Percentiles rank a stretch among this genome's conserved stretches.
Evolutionary conservation across 2,113 vertebrate species (phyloP).

Genomic region (Chaetodon auriga): DNA sequence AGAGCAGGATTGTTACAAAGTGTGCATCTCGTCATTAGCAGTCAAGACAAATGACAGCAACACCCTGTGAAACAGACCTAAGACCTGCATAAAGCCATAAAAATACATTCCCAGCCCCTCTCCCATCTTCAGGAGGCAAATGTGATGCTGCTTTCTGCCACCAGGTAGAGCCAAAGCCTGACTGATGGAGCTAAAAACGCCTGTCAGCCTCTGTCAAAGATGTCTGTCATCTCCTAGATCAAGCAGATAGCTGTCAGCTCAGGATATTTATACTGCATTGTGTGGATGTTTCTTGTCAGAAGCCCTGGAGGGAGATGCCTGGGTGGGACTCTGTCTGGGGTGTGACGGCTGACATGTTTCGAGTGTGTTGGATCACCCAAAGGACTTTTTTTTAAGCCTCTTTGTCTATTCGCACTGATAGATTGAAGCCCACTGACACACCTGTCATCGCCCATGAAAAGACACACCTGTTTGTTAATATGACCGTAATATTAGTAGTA

Average conservation of each 20-base stretch:
- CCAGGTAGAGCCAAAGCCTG: constrained; percentile 4
- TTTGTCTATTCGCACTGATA: neutral
- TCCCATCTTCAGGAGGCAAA: neutral
- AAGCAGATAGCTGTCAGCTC: neutral
- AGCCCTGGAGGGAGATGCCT: neutral
- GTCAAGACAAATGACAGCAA: constrained; percentile 1
- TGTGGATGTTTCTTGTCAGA: constrained; percentile 23
- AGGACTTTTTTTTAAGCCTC: neutral
- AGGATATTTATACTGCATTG: neutral
- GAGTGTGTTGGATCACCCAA: constrained; percentile 4
- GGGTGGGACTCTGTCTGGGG: neutral
- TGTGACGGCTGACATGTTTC: neutral
- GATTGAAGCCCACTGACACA: neutral
- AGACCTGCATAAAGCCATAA: too few relatives aligned
- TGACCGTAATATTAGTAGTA: neutral
- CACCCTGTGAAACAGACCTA: neutral
- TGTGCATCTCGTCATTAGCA: neutral
- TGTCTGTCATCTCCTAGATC: neutral
- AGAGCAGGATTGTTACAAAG: neutral
- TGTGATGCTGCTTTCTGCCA: neutral
- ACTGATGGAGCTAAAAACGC: neutral
- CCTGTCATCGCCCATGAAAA: neutral
- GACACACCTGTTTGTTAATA: neutral
- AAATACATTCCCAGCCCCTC: too few relatives aligned
- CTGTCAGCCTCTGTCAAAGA: neutral